phyloP scores from a whole-genome alignment of 2,113 vertebrate species.

The Mesocricetus auratus region DNA sequence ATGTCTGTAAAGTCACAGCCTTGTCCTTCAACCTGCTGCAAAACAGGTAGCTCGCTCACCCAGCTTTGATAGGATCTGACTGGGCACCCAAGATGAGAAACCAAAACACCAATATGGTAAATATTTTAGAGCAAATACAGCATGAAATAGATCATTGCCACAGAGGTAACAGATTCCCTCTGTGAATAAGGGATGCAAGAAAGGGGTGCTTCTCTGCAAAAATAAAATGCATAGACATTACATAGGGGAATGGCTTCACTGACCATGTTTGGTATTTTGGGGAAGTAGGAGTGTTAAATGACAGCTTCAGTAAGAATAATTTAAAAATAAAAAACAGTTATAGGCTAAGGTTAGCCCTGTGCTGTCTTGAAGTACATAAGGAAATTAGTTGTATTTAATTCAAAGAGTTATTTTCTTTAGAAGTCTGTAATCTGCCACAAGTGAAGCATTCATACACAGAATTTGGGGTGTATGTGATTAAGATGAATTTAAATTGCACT shows the following conservation, averaged over 20 bases:
- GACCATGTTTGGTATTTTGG: neutral
- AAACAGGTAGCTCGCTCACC: neutral
- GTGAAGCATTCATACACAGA: neutral
- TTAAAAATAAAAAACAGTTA: neutral
- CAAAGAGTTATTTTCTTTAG: neutral
- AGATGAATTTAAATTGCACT: neutral
- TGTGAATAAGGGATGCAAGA: neutral
- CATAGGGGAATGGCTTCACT: neutral
- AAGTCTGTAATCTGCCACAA: neutral
- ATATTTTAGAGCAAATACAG: neutral
- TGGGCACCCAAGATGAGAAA: neutral
- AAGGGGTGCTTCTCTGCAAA: neutral
- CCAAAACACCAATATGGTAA: neutral
- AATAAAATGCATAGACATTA: neutral
- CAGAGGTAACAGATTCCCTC: neutral
- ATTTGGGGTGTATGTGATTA: neutral
- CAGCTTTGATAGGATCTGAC: neutral
- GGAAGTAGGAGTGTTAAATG: neutral
- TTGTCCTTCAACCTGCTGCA: neutral
- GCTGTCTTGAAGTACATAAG: neutral
- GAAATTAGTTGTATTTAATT: neutral
- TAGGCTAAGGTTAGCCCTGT: neutral
- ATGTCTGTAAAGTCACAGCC: neutral
- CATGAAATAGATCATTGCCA: neutral
- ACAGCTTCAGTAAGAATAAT: neutral